These are phyloP conservation scores for Noctua janthina DNA, from an alignment of 2,888 invertebrate species.

Conservation along the genomic window DNA sequence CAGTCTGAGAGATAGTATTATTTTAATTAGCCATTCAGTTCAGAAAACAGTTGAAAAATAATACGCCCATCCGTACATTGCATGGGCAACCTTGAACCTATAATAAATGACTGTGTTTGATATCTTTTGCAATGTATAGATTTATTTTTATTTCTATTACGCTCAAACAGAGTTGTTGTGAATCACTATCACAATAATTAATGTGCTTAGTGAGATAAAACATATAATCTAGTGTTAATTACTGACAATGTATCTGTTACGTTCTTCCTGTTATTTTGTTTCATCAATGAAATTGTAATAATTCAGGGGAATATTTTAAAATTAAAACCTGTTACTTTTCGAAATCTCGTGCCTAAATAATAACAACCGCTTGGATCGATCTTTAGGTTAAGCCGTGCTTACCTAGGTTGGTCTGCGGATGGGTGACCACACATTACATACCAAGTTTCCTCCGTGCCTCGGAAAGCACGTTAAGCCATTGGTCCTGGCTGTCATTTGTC, in stretches of 20 bases:
- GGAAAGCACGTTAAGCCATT: no score
- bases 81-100: neutral
- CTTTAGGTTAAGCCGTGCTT: no score
- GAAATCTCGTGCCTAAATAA: no score
- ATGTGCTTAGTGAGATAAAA: slow-evolving; percentile 6
- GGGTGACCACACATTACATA: no score
- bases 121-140: neutral
- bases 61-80: neutral
- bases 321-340: neutral
- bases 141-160: neutral
- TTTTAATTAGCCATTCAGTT: neutral
- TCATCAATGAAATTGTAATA: neutral
- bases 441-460: no score
- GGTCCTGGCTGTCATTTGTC: no score
- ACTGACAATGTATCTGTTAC: neutral
- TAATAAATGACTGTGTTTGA: neutral
- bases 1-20: neutral
- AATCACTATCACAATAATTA: slow-evolving; percentile 7
- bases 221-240: neutral
- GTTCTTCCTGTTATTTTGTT: neutral
- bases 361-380: no score
- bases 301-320: neutral
- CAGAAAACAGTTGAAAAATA: neutral
- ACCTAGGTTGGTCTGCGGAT: no score
- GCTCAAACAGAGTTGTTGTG: neutral